Evolutionary conservation across 1,140 invertebrate species (phyloP).

Genomic region (Aphelenchoides fujianensis): DNA sequence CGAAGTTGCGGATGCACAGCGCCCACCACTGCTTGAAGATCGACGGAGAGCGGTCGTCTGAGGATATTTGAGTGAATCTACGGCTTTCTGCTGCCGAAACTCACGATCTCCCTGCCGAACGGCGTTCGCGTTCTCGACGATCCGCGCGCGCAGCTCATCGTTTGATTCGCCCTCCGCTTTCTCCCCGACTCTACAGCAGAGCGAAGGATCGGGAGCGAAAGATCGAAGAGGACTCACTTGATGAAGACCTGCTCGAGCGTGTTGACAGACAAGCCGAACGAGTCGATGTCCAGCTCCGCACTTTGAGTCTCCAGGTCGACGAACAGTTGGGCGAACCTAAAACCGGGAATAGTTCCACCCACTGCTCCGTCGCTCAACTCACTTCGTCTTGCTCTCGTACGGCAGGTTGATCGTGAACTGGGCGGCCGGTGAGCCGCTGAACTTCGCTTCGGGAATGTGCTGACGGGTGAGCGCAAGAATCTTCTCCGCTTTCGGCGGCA

Average conservation of each 20-base stretch:
- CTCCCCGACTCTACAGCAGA: constrained; percentile 3
- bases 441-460: constrained; percentile 13
- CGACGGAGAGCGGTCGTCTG: not conserved
- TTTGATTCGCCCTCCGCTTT: constrained; percentile 4
- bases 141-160: not conserved
- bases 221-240: constrained; percentile 26
- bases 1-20: not conserved
- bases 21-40: constrained; percentile 8
- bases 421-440: not conserved
- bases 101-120: not conserved
- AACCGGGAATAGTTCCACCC: not conserved
- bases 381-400: constrained; percentile 7
- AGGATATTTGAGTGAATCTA: not conserved
- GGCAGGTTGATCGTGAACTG: constrained; percentile 25
- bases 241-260: constrained; percentile 29
- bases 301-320: not conserved
- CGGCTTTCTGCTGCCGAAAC: not conserved
- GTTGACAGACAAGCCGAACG: constrained; percentile 21
- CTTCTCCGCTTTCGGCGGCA: not conserved
- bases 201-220: constrained; percentile 4
- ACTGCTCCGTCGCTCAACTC: not conserved
- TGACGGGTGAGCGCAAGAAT: not conserved
- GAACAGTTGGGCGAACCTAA: constrained; percentile 21
- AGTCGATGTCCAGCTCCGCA: constrained; percentile 15
- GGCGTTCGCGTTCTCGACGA: not conserved